Conservation (phyloP, 2,113 vertebrate species). For the Hippocampus comes region DNA sequence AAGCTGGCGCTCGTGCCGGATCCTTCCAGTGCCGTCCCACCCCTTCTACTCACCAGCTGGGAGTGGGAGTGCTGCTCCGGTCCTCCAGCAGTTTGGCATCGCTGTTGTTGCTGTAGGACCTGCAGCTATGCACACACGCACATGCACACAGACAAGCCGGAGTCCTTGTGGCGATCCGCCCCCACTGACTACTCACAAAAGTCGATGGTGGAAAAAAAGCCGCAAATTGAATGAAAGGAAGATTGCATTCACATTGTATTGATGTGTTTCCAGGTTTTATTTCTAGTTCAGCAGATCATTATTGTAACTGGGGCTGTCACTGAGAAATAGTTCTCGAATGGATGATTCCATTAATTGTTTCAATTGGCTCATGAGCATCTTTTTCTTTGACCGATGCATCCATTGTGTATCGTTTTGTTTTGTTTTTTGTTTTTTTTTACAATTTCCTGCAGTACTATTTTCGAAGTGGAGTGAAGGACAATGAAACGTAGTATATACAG, state of each 20-base stretch:
- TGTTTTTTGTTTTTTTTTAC: no score
- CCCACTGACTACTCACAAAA: not conserved
- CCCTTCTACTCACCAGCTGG: slow-evolving; percentile 3
- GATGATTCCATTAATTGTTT: no score
- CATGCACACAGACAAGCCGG: not conserved
- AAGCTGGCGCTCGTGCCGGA: not conserved
- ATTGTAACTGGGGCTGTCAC: no score
- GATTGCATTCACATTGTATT: not conserved
- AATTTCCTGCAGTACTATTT: no score
- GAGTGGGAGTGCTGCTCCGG: not conserved
- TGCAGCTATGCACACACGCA: not conserved
- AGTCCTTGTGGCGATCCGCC: slow-evolving; percentile 1
- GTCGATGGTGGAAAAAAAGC: not conserved
- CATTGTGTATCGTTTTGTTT: no score
- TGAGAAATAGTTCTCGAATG: no score
- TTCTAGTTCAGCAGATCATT: not conserved
- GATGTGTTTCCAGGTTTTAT: not conserved
- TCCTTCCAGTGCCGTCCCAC: not conserved
- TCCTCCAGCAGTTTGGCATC: slow-evolving; percentile 9
- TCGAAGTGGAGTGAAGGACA: no score
- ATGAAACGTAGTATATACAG: no score
- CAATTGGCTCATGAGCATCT: no score
- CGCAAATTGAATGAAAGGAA: not conserved
- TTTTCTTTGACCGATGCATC: no score
- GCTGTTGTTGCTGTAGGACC: not conserved